These are phyloP conservation scores for Tipula helvola DNA, from an alignment of 2,888 invertebrate genomes.

Conservation along the genomic window DNA sequence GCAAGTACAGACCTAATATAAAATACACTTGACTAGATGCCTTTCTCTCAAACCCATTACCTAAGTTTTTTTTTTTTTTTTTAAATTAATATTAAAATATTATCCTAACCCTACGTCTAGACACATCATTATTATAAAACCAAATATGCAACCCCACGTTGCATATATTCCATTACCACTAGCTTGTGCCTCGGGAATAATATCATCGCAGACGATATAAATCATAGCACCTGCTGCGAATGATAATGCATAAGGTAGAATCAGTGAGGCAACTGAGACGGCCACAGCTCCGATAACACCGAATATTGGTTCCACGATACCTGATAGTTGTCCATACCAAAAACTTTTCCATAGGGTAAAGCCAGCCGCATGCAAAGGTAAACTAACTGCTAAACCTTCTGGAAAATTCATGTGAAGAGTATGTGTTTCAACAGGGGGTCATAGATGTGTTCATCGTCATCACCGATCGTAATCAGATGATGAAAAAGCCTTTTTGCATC, in stretches of 20 bases:
- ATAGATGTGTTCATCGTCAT: too few species aligned
- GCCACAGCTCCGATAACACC: slow-evolving; percentile 83
- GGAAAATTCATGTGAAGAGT: too few species aligned
- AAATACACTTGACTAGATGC: neutral
- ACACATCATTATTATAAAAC: slow-evolving; percentile 97
- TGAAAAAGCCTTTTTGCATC: too few species aligned
- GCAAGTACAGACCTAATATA: neutral
- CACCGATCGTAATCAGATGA: too few species aligned
- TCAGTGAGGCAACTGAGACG: slow-evolving; percentile 71
- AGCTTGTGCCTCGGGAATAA: slow-evolving; percentile 92
- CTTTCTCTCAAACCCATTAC: neutral
- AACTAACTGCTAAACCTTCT: slow-evolving; percentile 91
- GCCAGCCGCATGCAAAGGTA: slow-evolving; percentile 91
- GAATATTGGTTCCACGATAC: slow-evolving; percentile 96
- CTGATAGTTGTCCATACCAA: slow-evolving; percentile 96
- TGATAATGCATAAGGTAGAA: slow-evolving; percentile 87
- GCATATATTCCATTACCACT: slow-evolving; percentile 93
- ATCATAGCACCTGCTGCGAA: slow-evolving; percentile 99
- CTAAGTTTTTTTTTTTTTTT: neutral
- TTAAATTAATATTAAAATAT: slow-evolving; percentile 19
- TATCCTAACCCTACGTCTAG: slow-evolving; percentile 93
- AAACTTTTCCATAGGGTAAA: slow-evolving; percentile 83
- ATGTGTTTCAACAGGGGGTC: too few species aligned
- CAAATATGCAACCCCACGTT: slow-evolving; percentile 85
- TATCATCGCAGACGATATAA: slow-evolving; percentile 95